Conservation (phyloP, 2,888 invertebrate species). For the Zygaena filipendulae region DNA sequence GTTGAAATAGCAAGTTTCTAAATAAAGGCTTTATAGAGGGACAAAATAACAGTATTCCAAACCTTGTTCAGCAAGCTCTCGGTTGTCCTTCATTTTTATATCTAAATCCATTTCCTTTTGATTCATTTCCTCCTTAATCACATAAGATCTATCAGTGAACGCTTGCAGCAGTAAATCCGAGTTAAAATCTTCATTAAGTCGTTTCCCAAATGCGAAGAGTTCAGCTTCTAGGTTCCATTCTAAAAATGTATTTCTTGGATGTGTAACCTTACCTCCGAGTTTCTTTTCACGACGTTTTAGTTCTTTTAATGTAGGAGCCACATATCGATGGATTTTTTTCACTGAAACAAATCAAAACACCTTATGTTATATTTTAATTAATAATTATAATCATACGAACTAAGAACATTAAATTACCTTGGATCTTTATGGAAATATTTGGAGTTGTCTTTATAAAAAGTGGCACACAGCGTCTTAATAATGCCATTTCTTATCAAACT, state of each 20-base stretch:
- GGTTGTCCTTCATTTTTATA: slow-evolving; percentile 74
- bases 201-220: slow-evolving; percentile 86
- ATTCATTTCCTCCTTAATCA: slow-evolving; percentile 75
- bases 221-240: slow-evolving; percentile 93
- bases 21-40: no score
- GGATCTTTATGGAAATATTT: slow-evolving; percentile 26
- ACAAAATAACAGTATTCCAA: no score
- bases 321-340: slow-evolving; percentile 69
- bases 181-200: slow-evolving; percentile 87
- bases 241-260: slow-evolving; percentile 71
- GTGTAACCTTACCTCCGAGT: slow-evolving; percentile 62
- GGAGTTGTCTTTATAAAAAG: slow-evolving; percentile 28
- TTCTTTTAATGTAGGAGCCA: slow-evolving; percentile 74
- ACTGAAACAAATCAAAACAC: slow-evolving; percentile 20
- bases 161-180: slow-evolving; percentile 76
- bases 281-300: slow-evolving; percentile 69
- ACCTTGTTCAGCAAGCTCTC: slow-evolving; percentile 73
- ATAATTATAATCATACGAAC: neutral
- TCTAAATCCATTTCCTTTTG: slow-evolving; percentile 78
- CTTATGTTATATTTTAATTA: neutral
- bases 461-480: slow-evolving; percentile 37
- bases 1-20: no score
- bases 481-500: slow-evolving; percentile 42
- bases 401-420: slow-evolving; percentile 23
- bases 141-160: slow-evolving; percentile 83